Conservation (phyloP, 2,113 vertebrate species). For the Fregata magnificens region DNA sequence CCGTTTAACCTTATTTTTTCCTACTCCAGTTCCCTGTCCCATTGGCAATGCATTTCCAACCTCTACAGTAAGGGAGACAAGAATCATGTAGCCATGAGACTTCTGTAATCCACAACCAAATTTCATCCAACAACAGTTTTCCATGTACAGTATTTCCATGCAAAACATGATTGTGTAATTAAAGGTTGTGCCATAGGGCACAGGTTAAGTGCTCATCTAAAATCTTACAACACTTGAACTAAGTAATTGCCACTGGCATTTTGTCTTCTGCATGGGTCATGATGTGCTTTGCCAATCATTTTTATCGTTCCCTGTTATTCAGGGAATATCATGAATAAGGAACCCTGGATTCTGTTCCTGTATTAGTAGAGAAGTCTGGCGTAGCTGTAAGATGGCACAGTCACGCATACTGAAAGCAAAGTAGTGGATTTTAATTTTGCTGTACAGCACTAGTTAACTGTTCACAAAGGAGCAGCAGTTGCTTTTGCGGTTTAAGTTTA, state of each 20-base stretch:
- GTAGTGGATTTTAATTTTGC: neutral
- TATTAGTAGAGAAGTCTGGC: neutral
- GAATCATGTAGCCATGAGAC: neutral
- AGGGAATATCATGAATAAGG: neutral
- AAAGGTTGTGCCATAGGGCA: neutral
- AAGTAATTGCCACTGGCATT: neutral
- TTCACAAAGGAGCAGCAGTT: neutral
- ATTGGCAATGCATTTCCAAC: neutral
- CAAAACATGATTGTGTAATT: neutral
- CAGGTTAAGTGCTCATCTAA: neutral
- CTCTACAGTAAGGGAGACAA: neutral
- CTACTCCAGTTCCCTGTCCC: rapidly evolving
- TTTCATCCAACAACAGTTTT: neutral
- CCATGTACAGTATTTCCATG: neutral
- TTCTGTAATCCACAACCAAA: neutral
- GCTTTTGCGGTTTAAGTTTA: neutral
- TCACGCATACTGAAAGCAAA: neutral
- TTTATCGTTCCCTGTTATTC: neutral
- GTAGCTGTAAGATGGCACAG: neutral
- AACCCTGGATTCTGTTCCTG: neutral
- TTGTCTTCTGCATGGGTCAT: neutral
- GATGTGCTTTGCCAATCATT: rapidly evolving
- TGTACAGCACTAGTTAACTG: neutral
- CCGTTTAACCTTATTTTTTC: neutral
- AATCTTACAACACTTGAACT: neutral